Conservation (phyloP, 2,113 vertebrate species). For the Colius striatus region DNA sequence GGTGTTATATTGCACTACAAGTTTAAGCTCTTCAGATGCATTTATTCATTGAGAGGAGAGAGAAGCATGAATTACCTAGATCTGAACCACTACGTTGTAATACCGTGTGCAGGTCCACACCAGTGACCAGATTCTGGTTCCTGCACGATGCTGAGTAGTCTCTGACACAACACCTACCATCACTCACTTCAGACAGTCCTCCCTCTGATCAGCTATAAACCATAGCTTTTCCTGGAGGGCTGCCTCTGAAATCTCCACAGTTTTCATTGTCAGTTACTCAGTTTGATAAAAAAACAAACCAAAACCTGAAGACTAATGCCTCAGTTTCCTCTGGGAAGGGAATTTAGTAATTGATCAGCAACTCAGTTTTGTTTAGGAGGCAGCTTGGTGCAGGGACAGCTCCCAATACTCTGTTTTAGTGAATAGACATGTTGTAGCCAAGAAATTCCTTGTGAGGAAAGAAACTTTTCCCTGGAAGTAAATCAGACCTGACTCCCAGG, state of each 20-base stretch:
- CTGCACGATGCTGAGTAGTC: not conserved
- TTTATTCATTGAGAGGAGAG: not conserved
- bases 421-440: not conserved
- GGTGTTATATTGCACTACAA: not conserved
- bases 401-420: not conserved
- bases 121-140: not conserved
- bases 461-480: not conserved
- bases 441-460: not conserved
- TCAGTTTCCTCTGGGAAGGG: not conserved
- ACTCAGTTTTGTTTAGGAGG: not conserved
- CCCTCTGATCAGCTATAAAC: not conserved
- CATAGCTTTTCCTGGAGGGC: not conserved
- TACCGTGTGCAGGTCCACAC: not conserved
- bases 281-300: not conserved
- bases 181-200: not conserved
- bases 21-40: not conserved
- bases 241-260: not conserved
- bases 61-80: not conserved
- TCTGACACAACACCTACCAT: not conserved
- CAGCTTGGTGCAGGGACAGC: not conserved
- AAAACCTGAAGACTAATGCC: not conserved
- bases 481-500: not conserved
- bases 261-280: not conserved
- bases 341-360: not conserved
- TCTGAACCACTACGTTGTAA: not conserved